Evolutionary conservation across 2,888 invertebrate species (phyloP), one percentile per base, ranked within the genome.

Genomic region (Zaprionus lineosus): DNA sequence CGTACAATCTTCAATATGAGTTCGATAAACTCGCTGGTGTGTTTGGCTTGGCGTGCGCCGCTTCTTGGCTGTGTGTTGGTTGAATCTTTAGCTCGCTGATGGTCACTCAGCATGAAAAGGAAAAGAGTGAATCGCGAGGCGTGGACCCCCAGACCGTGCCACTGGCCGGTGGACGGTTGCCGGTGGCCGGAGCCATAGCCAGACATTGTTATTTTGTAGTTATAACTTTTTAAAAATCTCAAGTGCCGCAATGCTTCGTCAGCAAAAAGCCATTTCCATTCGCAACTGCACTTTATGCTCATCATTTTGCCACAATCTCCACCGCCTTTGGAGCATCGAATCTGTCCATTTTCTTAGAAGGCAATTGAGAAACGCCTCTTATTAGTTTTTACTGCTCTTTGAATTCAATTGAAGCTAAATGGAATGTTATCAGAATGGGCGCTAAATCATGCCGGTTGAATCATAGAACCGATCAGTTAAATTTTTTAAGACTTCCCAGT

Each of bases 1-100:
- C 81, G 81, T 85, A 74, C 81, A 85, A 81, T 82, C 86, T 85
- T 85, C 81, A 82, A 82, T 82, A 85, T 76, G 81, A 82, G 81
- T 82, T 82, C 81, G 81, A 85, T 82, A 85, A 82, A 82, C 81
- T 69, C 81, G 59, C 63, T 56, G 66, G 65, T 34, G 73, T 55
- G 76, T 73, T 84, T 84, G 64, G 84, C 84, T 82, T 84, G 83
- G 84, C 78, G 84, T 79, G 78, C 78, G 82, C 78, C 74, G 82
- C 63, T 64, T 50, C 53, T 72, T 51, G 46, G 48, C 59, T 76
- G 57, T 83, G 57, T 79, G 51, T n/a, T 56, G 39, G 29, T 44
- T 31, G 44, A 34, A 29, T 53, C 31, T 37, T 31, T 56, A 16
- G 53, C 41, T 34, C 37, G 61, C 28, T 51, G 79, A 58, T 78